These are phyloP conservation scores for Hoplostethus atlanticus DNA, from an alignment of 2,797 vertebrate genomes.

Conservation along the genomic window DNA sequence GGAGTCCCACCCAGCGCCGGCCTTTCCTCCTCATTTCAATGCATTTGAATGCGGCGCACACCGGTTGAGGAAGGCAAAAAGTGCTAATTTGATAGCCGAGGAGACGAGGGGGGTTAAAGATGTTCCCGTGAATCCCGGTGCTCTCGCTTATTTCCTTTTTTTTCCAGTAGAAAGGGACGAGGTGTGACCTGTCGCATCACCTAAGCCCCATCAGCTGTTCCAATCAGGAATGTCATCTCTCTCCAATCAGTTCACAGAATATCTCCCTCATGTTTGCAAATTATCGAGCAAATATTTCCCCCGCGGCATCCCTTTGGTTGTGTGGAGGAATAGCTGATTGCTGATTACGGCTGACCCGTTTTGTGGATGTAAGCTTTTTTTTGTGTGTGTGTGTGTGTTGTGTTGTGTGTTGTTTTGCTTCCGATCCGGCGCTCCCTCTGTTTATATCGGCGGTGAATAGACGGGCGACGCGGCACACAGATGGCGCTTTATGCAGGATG, in stretches of 20 bases:
- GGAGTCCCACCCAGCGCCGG: conserved; percentile 56
- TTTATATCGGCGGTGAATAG: conserved; percentile 66
- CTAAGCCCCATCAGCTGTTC: conserved; percentile 35
- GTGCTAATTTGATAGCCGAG: conserved; percentile 65
- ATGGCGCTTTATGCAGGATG: conserved; percentile 79
- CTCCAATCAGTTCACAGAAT: conserved; percentile 41
- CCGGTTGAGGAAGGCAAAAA: conserved; percentile 32
- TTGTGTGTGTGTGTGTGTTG: neutral
- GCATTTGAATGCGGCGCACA: conserved; percentile 73
- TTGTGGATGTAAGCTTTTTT: conserved; percentile 50
- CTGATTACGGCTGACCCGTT: conserved; percentile 72
- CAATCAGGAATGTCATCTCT: conserved; percentile 56
- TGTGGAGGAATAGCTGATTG: conserved; percentile 63
- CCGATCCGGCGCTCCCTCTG: conserved; percentile 53
- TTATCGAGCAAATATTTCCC: conserved; percentile 63
- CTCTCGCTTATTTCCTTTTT: conserved; percentile 52
- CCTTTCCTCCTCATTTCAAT: conserved; percentile 77
- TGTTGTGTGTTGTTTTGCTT: conserved; percentile 36
- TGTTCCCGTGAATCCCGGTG: conserved; percentile 40
- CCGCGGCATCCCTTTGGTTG: conserved; percentile 42
- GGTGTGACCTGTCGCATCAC: conserved; percentile 47
- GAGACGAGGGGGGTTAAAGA: conserved; percentile 63
- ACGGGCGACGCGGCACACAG: conserved; percentile 71
- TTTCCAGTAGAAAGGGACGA: conserved; percentile 40
- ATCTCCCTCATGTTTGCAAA: conserved; percentile 54